phyloP scores from a whole-genome alignment of 2,113 vertebrate genomes.

The Xenopus laevis region DNA sequence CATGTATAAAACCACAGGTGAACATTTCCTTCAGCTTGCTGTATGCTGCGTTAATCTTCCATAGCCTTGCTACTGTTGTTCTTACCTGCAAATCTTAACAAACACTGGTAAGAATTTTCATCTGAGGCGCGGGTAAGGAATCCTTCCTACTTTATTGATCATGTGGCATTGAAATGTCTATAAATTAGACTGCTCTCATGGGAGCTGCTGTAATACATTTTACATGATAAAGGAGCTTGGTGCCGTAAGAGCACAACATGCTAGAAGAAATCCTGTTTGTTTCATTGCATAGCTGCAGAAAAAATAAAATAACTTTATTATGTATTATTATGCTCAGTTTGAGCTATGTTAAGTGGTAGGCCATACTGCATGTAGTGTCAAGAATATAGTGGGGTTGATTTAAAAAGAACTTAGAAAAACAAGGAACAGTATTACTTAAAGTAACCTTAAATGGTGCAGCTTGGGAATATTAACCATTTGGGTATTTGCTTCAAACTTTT shows the following conservation, averaged over 20 bases:
- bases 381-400: too few relatives aligned
- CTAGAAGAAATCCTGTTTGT: constrained; percentile 10
- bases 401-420: not conserved
- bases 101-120: constrained; percentile 18
- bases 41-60: constrained; percentile 19
- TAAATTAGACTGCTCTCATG: constrained; percentile 32
- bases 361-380: too few relatives aligned
- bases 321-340: not conserved
- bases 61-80: not conserved
- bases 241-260: constrained; percentile 7
- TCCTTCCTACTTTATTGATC: constrained; percentile 31
- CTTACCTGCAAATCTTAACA: constrained; percentile 18
- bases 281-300: constrained; percentile 6
- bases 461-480: too few relatives aligned
- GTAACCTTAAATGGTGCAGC: not conserved
- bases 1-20: not conserved
- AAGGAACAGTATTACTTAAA: not conserved
- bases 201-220: constrained; percentile 19
- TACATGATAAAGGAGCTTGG: constrained; percentile 26
- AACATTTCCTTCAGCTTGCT: constrained; percentile 17
- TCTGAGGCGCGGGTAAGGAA: constrained; percentile 8
- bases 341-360: too few relatives aligned
- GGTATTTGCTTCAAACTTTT: too few relatives aligned
- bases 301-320: not conserved
- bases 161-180: constrained; percentile 35